These are phyloP conservation scores for Meteorus cinctellus DNA, from an alignment of 2,888 invertebrate species.

Conservation along the genomic window DNA sequence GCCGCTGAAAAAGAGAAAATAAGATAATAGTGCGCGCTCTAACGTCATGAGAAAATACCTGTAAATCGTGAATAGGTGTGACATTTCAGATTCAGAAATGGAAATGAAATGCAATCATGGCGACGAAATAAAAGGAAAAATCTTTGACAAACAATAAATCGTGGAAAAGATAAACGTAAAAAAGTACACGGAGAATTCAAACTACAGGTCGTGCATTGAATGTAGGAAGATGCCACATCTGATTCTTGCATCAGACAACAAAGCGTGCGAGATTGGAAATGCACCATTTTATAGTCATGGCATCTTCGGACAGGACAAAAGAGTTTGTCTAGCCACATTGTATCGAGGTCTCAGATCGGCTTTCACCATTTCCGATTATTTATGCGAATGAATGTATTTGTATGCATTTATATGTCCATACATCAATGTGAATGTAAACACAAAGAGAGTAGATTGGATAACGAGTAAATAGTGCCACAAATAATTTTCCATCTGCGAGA, in stretches of 20 bases:
- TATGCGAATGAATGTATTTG: neutral
- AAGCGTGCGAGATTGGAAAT: slow-evolving; percentile 41
- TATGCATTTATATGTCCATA: neutral
- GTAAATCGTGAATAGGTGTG: neutral
- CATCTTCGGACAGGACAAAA: slow-evolving; percentile 42
- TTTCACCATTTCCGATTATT: slow-evolving; percentile 38
- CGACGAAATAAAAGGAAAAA: neutral
- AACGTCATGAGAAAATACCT: neutral
- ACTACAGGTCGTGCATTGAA: slow-evolving; percentile 19
- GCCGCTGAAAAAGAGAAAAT: neutral
- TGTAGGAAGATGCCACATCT: slow-evolving; percentile 5
- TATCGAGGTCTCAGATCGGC: slow-evolving; percentile 29
- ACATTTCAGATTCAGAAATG: neutral
- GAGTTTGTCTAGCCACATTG: slow-evolving; percentile 20
- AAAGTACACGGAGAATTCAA: neutral
- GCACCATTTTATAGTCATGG: slow-evolving; percentile 15
- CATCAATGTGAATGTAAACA: neutral
- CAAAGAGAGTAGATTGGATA: neutral
- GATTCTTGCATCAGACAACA: slow-evolving; percentile 41
- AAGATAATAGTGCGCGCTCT: too few relatives aligned
- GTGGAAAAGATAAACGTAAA: neutral
- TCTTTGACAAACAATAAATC: slow-evolving; percentile 5
- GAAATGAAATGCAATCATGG: neutral
- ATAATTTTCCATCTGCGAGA: slow-evolving; percentile 7
- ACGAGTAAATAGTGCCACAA: neutral